Evolutionary conservation across 2,888 invertebrate genomes (phyloP).

Genomic region (Amitus sp.): DNA sequence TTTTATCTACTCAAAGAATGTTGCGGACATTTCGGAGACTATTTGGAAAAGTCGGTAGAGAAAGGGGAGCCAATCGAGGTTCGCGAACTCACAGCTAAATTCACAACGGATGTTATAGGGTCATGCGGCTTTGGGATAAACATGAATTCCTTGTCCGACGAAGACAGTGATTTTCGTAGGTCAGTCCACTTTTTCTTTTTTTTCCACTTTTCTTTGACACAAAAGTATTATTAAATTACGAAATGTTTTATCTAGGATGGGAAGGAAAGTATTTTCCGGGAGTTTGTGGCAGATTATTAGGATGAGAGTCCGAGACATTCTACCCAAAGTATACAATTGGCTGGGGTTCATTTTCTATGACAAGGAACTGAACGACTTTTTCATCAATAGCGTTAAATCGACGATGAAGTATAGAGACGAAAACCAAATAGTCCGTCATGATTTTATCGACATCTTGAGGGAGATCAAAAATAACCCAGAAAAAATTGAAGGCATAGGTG

Average conservation of each 20-base stretch:
- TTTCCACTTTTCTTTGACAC: no score
- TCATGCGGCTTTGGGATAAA: conserved; percentile 65
- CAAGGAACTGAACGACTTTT: conserved; percentile 50
- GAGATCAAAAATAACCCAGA: conserved; percentile 52
- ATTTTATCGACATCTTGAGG: conserved; percentile 65
- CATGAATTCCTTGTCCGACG: conserved; percentile 58
- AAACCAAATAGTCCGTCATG: conserved; percentile 60
- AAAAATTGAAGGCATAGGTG: conserved; percentile 46
- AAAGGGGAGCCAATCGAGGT: conserved; percentile 47
- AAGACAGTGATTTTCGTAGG: conserved; percentile 59
- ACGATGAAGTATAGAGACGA: conserved; percentile 60
- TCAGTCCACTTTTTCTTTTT: no score
- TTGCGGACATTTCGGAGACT: conserved; percentile 61
- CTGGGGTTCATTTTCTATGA: conserved; percentile 41
- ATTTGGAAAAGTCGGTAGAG: conserved; percentile 55
- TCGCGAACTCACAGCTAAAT: conserved; percentile 60
- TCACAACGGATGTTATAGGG: conserved; percentile 67
- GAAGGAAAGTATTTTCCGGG: conserved; percentile 49
- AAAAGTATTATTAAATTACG: no score
- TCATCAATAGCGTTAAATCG: conserved; percentile 53
- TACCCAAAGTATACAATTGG: conserved; percentile 42
- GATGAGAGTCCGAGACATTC: conserved; percentile 34
- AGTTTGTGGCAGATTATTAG: conserved; percentile 32
- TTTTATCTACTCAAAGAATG: conserved; percentile 67
- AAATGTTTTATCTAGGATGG: no score